These are phyloP conservation scores for Carapus acus DNA, from an alignment of 2,797 vertebrate species.

Conservation along the genomic window DNA sequence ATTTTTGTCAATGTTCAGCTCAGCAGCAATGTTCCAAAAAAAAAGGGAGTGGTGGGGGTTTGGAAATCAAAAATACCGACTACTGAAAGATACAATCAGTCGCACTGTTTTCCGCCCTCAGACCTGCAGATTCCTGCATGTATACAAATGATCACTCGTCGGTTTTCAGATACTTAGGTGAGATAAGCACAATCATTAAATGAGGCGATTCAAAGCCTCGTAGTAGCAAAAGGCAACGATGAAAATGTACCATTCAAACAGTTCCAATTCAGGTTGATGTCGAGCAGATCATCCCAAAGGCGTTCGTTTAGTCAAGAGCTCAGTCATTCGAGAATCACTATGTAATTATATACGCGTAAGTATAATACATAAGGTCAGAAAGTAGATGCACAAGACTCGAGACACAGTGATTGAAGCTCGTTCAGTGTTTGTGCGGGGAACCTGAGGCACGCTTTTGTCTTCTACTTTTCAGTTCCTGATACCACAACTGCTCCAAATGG, in stretches of 20 bases:
- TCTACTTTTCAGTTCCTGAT: no score
- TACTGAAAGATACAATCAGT: conserved; percentile 56
- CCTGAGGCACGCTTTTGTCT: no score
- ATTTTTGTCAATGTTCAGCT: conserved; percentile 18
- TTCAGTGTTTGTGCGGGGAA: no score
- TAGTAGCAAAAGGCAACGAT: conserved; percentile 58
- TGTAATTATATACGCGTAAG: no score
- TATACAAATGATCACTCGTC: conserved; percentile 41
- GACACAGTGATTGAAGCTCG: no score
- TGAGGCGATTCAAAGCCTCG: conserved; percentile 45
- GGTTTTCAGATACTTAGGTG: conserved; percentile 14
- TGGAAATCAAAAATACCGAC: conserved; percentile 35
- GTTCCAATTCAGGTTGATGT: conserved; percentile 17
- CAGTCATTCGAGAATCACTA: background rate
- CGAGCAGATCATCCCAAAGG: conserved; percentile 24
- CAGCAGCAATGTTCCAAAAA: conserved; percentile 20
- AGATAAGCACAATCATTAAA: conserved; percentile 50
- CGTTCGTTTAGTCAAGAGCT: conserved; percentile 13
- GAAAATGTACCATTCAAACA: conserved; percentile 28
- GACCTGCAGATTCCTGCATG: conserved; percentile 36
- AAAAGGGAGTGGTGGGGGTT: no score
- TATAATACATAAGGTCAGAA: no score
- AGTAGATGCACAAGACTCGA: no score
- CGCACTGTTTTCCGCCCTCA: conserved; percentile 23
- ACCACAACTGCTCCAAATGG: no score